A percentile compares a stretch with the other conserved stretches of the same genome.
phyloP scores from a whole-genome alignment of 2,888 invertebrate species.

The Cephus runcator region DNA sequence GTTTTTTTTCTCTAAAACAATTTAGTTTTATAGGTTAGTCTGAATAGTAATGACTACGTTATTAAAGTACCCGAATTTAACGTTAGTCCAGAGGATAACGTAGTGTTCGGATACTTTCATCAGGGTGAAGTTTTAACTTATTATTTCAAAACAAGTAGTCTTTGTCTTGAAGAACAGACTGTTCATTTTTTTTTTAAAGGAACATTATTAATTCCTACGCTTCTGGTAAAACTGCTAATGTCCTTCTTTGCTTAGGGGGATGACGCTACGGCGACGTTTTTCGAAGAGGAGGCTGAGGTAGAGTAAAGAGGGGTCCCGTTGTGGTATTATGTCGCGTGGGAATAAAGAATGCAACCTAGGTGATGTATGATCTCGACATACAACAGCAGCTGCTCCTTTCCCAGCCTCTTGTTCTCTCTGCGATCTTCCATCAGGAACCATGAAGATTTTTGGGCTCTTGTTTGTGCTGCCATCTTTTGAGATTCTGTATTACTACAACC shows the following conservation, averaged over 20 bases:
- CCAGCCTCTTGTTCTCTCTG: slow-evolving; percentile 9
- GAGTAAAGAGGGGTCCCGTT: slow-evolving; percentile 14
- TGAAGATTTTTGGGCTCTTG: slow-evolving; percentile 28
- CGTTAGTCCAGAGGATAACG: slow-evolving; percentile 12
- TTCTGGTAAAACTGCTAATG: slow-evolving; percentile 20
- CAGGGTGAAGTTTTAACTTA: too few relatives aligned
- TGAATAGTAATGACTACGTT: not conserved
- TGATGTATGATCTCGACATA: slow-evolving; percentile 23
- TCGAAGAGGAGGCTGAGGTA: not conserved
- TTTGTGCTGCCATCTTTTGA: slow-evolving; percentile 46
- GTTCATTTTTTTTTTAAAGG: not conserved
- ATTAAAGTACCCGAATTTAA: not conserved
- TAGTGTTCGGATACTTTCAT: not conserved
- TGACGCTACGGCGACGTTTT: not conserved
- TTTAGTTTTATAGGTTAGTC: not conserved
- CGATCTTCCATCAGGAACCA: slow-evolving; percentile 4
- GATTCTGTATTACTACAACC: not conserved
- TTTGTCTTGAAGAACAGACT: not conserved
- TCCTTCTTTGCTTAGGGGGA: slow-evolving; percentile 7
- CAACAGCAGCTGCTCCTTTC: slow-evolving; percentile 16
- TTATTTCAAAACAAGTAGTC: not conserved
- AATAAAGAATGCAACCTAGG: slow-evolving; percentile 26
- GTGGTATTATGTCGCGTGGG: slow-evolving; percentile 39
- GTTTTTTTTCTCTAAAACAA: not conserved
- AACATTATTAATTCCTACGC: slow-evolving; percentile 22